Conservation (phyloP, 2,797 vertebrate genomes). For the Rhodeus uyekii region DNA sequence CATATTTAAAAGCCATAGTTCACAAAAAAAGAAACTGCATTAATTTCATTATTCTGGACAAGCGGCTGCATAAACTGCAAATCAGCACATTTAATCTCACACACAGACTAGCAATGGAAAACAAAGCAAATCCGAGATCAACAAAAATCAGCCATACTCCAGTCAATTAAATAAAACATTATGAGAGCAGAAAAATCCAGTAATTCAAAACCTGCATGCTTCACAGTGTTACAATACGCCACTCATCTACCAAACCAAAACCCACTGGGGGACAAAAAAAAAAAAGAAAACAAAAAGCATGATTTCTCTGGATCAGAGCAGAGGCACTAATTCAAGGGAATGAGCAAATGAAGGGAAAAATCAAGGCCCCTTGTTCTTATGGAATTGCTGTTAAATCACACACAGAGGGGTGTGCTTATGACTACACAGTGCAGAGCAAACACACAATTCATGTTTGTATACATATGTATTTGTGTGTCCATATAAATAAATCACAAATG, state of each 20-base stretch:
- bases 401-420: not conserved
- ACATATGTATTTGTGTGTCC: no score
- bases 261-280: not conserved
- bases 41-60: not conserved
- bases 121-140: not conserved
- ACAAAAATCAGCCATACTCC: not conserved
- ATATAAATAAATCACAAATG: not conserved
- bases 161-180: slow-evolving; percentile 7
- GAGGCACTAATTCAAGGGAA: slow-evolving; percentile 16
- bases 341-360: not conserved
- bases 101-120: not conserved
- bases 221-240: not conserved
- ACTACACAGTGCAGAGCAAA: not conserved
- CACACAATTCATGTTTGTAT: not conserved
- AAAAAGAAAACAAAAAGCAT: no score
- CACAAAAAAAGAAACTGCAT: not conserved
- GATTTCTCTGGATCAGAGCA: not conserved
- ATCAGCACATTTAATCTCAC: not conserved
- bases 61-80: not conserved
- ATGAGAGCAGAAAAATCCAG: not conserved
- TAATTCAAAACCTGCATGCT: not conserved
- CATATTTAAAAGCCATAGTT: not conserved
- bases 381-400: not conserved
- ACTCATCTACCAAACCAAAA: not conserved
- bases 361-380: not conserved